Evolutionary conservation across 1,140 invertebrate genomes (phyloP).

Genomic region (Rhyzopertha dominica): DNA sequence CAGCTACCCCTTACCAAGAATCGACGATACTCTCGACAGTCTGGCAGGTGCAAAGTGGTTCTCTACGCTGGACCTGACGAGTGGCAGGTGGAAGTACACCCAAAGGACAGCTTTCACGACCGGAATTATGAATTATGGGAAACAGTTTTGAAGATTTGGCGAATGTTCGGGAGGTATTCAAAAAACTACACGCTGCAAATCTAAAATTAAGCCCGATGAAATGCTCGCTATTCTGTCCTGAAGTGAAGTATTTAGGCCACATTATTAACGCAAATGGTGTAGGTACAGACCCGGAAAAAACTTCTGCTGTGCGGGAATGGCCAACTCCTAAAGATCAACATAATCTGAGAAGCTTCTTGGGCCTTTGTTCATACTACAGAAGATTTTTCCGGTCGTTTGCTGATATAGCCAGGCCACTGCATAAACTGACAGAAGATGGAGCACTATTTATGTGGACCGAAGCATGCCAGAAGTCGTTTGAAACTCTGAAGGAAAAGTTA

Average conservation of each 20-base stretch:
- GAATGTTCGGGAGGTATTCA: constrained; percentile 39
- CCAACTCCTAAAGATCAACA: constrained; percentile 26
- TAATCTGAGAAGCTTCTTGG: constrained; percentile 28
- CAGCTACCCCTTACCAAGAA: constrained; percentile 47
- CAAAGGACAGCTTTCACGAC: constrained; percentile 31
- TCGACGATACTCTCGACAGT: constrained; percentile 41
- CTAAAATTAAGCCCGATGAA: constrained; percentile 42
- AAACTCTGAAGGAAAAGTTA: constrained; percentile 5
- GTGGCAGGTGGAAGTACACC: constrained; percentile 22
- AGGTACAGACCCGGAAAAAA: constrained; percentile 39
- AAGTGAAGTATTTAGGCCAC: constrained; percentile 44
- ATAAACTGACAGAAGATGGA: constrained; percentile 13
- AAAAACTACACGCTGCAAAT: constrained; percentile 32
- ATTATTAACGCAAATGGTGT: constrained; percentile 41
- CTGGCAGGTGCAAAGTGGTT: constrained; percentile 41
- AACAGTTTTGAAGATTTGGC: constrained; percentile 37
- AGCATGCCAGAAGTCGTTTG: constrained; percentile 10
- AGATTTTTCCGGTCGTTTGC: constrained; percentile 30
- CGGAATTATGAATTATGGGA: constrained; percentile 30
- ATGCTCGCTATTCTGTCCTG: constrained; percentile 37
- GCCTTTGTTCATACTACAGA: constrained; percentile 34
- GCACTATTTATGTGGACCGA: constrained; percentile 8
- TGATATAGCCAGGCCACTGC: constrained; percentile 26
- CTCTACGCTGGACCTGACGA: constrained; percentile 42
- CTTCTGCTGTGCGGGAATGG: constrained; percentile 37